Evolutionary conservation across 2,113 vertebrate genomes (phyloP), one percentile per base, ranked within the genome.

Genomic region (Chaetorhynchus papuensis): DNA sequence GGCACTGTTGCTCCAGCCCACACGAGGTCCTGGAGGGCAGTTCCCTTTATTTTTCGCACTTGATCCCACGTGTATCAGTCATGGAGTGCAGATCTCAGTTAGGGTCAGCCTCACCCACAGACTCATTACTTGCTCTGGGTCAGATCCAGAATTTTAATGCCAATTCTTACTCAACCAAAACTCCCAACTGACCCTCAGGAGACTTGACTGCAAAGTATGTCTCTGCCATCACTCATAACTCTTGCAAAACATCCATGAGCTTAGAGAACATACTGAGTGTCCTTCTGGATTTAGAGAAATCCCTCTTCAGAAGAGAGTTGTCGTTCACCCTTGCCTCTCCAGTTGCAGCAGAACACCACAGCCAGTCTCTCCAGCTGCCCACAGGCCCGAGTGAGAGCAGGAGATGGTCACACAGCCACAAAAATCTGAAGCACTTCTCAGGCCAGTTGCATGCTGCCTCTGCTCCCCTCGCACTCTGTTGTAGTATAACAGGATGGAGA

Each of bases 141-240:
- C 54, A 90, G 35, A 59, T 42, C 35, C 50, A 28, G 39, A 83
- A 74, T 13, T 80, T 92, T 10, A 77, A 50, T 74, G 64, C 64
- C 68, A 94, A 28, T 74, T 90, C 42, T 90, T 85, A 50, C 68
- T 70, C 24, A 86, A 39, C 23, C 76, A 74, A 93, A 95, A 97
- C 39, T 86, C 75, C 66, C 87, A 69, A 3, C 1, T 63, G 44
- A 83, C 33, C 92, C 57, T 59, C 71, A 74, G 31, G 74, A 90
- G 42, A 52, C 33, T 28, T 21, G 13, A 74, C 60, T 83, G 78
- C 90, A 52, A 80, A 95, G 24, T 11, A n/a, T 26, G 33, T 74
- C 78, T 80, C 78, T 90, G 59, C 61, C 50, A 54, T 80, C 63
- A 49, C n/a, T 75, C 33, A 20, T n/a, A 89, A 53, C 31, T 83